These are phyloP conservation scores for Aphelinus atriplicis DNA, from an alignment of 1,140 invertebrate genomes.

Conservation along the genomic window DNA sequence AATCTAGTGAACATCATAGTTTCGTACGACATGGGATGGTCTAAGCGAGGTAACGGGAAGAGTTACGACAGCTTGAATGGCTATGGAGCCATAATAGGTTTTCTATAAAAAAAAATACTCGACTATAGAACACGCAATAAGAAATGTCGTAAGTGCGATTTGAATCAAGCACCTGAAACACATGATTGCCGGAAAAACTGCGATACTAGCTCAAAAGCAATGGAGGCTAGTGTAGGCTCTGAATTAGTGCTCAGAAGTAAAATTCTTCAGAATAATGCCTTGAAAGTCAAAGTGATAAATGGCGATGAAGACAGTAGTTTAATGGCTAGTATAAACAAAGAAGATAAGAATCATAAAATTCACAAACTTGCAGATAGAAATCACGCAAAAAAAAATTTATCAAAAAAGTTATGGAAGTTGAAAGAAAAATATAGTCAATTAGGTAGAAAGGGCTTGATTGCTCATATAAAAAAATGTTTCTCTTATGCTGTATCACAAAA, in stretches of 20 bases:
- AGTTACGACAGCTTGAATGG: conserved; percentile 2
- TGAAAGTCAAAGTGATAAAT: background rate
- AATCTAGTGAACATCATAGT: background rate
- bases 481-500: background rate
- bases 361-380: background rate
- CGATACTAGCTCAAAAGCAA: background rate
- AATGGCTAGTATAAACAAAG: no score
- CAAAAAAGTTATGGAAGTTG: background rate
- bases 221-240: background rate
- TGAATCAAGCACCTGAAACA: background rate
- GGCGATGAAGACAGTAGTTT: background rate
- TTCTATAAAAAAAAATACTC: conserved; percentile 2
- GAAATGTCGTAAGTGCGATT: background rate
- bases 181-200: conserved; percentile 1
- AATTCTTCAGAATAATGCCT: background rate
- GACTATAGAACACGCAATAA: background rate
- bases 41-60: background rate
- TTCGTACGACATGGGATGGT: conserved; percentile 10
- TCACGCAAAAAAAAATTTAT: background rate
- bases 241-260: background rate
- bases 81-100: conserved; percentile 2
- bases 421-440: background rate
- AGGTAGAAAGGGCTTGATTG: background rate
- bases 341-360: no score
- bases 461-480: conserved; percentile 3